Evolutionary conservation across 2,113 vertebrate species (phyloP).

Genomic region (Oncorhynchus nerka): DNA sequence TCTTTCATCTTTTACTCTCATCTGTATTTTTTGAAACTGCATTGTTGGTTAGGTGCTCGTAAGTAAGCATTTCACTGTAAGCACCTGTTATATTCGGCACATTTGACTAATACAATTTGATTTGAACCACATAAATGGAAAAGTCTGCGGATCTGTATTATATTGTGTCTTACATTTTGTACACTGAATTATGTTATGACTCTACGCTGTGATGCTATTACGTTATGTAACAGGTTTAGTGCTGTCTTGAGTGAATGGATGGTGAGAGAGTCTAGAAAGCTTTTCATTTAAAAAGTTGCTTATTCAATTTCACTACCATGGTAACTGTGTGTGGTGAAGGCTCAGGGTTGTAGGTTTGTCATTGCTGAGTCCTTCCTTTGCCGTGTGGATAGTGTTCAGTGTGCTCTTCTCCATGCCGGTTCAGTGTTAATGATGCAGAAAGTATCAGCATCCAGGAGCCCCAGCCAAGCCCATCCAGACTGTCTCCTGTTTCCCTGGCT

Average conservation of each 20-base stretch:
- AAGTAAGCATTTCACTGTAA: too few relatives aligned
- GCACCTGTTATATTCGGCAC: too few relatives aligned
- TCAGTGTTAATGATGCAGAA: conserved; percentile 14
- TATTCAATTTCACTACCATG: background rate
- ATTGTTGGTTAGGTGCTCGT: too few relatives aligned
- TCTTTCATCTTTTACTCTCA: too few relatives aligned
- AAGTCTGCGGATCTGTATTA: background rate
- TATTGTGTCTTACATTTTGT: conserved; percentile 9
- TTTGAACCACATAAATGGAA: background rate
- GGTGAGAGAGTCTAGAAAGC: conserved; percentile 1
- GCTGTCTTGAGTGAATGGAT: conserved; percentile 7
- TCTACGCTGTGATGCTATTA: conserved; percentile 1
- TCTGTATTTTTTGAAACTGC: too few relatives aligned
- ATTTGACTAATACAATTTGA: too few relatives aligned
- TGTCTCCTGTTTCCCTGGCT: background rate
- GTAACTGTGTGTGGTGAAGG: background rate
- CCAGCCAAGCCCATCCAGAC: background rate
- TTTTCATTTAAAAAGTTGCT: background rate
- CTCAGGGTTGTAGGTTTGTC: background rate
- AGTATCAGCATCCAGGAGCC: background rate
- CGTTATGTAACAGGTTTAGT: conserved; percentile 20
- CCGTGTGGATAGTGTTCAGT: conserved; percentile 1
- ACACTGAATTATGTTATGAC: conserved; percentile 8
- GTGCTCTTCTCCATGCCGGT: background rate
- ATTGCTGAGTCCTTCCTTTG: background rate